These are phyloP conservation scores for Portunus trituberculatus DNA, from an alignment of 1,140 invertebrate species.

Conservation along the genomic window DNA sequence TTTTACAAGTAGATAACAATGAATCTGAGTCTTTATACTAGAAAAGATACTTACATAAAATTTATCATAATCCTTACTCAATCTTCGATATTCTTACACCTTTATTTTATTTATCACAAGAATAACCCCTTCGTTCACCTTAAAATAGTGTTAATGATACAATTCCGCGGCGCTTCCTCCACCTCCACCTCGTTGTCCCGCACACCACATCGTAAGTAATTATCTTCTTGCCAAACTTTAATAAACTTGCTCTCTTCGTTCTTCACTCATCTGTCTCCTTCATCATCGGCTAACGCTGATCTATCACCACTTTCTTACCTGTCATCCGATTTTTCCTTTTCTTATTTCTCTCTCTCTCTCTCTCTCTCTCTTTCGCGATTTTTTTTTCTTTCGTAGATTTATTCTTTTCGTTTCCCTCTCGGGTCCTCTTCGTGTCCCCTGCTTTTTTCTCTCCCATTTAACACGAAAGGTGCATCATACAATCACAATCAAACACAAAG, in stretches of 20 bases:
- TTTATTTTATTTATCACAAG: too few relatives aligned
- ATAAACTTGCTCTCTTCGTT: neutral
- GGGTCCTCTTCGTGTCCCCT: neutral
- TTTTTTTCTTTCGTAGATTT: neutral
- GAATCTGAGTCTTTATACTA: too few relatives aligned
- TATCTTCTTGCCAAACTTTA: conserved; percentile 4
- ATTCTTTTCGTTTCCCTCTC: neutral
- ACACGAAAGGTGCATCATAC: too few relatives aligned
- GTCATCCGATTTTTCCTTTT: neutral
- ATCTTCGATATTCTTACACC: too few relatives aligned
- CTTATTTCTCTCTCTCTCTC: neutral
- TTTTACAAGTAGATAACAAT: too few relatives aligned
- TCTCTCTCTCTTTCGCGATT: neutral
- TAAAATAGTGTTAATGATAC: too few relatives aligned
- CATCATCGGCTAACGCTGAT: neutral
- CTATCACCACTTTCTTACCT: neutral
- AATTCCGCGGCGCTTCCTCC: neutral
- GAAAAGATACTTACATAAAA: too few relatives aligned
- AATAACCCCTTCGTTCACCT: too few relatives aligned
- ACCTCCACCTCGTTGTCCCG: too few relatives aligned
- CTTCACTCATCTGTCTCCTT: conserved; percentile 3
- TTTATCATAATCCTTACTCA: too few relatives aligned
- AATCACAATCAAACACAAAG: too few relatives aligned
- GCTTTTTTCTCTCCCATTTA: neutral
- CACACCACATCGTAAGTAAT: neutral